Conservation (phyloP, 2,113 vertebrate genomes). For the Chionomys nivalis region DNA sequence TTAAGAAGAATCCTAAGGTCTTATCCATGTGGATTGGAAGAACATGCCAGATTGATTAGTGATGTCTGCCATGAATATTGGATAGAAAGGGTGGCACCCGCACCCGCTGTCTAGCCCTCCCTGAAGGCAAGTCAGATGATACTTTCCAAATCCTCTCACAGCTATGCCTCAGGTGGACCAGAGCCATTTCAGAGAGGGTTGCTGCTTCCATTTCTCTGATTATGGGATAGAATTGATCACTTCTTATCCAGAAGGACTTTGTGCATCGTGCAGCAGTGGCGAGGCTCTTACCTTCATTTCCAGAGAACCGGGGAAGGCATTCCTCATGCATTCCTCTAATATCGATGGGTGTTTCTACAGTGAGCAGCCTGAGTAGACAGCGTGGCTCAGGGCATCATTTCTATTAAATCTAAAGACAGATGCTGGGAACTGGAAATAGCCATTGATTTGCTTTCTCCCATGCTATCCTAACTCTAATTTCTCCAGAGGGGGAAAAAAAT, state of each 20-base stretch:
- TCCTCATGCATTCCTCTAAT: constrained; percentile 7
- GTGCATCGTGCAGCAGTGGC: background rate
- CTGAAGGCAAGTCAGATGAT: background rate
- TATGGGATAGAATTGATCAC: background rate
- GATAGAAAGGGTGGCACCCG: background rate
- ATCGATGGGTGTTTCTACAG: constrained; percentile 52
- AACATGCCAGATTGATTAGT: background rate
- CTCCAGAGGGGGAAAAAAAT: constrained; percentile 65
- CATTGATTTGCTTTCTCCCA: constrained; percentile 78
- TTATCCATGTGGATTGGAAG: background rate
- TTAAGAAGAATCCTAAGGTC: background rate
- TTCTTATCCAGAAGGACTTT: background rate
- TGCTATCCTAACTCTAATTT: constrained; percentile 70
- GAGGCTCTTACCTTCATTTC: constrained; percentile 33
- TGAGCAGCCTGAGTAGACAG: constrained; percentile 16
- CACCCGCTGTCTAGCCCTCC: background rate
- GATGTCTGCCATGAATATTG: background rate
- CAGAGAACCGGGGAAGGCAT: constrained; percentile 13
- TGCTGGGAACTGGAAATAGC: constrained; percentile 73
- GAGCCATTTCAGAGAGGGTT: background rate
- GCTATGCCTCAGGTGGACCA: background rate
- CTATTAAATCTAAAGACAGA: constrained; percentile 77
- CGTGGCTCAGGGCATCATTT: constrained; percentile 68
- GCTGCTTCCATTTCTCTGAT: background rate
- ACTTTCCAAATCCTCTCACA: background rate